Evolutionary conservation across 2,113 vertebrate genomes (phyloP).

Genomic region (Cryptomyrus ogoouensis): DNA sequence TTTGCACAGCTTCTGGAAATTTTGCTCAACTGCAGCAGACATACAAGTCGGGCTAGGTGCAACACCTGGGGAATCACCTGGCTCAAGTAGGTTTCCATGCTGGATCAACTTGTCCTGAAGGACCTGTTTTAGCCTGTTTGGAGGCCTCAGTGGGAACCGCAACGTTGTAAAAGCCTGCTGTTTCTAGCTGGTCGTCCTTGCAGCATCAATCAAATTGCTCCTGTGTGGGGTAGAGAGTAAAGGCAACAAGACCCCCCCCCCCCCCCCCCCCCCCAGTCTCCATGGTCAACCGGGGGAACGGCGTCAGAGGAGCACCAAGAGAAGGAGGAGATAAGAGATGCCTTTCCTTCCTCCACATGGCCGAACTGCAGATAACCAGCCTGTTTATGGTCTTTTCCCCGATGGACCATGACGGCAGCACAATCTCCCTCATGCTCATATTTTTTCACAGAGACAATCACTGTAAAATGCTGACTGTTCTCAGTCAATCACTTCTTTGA

Average conservation of each 20-base stretch:
- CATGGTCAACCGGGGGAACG: constrained; percentile 24
- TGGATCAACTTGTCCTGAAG: background rate
- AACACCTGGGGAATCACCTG: background rate
- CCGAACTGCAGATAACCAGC: constrained; percentile 30
- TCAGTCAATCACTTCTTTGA: background rate
- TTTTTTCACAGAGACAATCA: background rate
- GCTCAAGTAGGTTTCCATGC: background rate
- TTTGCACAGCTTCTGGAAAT: no score
- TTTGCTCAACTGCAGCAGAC: background rate
- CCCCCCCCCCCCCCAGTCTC: background rate
- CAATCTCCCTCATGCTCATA: background rate
- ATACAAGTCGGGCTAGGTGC: no score
- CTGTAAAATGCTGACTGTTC: background rate
- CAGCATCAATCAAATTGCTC: no score
- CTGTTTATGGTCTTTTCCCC: constrained; percentile 15
- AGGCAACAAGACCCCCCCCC: no score
- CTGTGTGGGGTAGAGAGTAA: no score
- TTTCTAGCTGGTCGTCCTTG: no score
- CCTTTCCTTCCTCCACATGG: constrained; percentile 54
- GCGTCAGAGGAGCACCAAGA: constrained; percentile 22
- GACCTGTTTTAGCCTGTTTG: no score
- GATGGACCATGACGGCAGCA: background rate
- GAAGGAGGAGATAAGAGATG: constrained; percentile 44
- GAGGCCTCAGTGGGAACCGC: no score
- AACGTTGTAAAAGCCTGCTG: no score